Evolutionary conservation across 2,113 vertebrate genomes (phyloP).

Genomic region (Leucosticte australis): DNA sequence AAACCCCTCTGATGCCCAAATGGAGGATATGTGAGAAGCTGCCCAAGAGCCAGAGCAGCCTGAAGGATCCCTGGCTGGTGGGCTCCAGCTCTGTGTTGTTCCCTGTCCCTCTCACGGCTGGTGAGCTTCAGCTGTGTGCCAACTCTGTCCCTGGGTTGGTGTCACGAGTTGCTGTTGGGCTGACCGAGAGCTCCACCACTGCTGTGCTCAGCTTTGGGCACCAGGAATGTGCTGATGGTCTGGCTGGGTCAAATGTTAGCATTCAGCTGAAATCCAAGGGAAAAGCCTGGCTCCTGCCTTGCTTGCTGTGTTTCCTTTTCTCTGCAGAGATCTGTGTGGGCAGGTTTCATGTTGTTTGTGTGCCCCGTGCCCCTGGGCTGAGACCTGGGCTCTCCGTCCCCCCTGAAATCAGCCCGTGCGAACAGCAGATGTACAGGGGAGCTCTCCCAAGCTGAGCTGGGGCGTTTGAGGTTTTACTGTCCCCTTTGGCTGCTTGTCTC

Average conservation of each 20-base stretch:
- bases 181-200: neutral
- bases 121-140: neutral
- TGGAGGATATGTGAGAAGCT: neutral
- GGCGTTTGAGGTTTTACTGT: neutral
- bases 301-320: neutral
- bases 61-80: neutral
- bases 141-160: neutral
- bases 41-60: neutral
- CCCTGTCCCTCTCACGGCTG: neutral
- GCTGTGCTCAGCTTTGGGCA: neutral
- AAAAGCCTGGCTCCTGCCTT: neutral
- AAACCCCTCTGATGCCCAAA: neutral
- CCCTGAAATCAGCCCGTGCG: fast-evolving
- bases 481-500: neutral
- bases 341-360: neutral
- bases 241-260: neutral
- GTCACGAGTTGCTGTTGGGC: neutral
- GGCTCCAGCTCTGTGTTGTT: neutral
- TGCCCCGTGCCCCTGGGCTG: neutral
- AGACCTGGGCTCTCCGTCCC: neutral
- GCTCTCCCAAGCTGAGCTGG: neutral
- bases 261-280: neutral
- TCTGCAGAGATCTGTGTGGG: neutral
- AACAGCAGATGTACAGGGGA: neutral
- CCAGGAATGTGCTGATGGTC: neutral